These are phyloP conservation scores for Yponomeuta plumbellus DNA, from an alignment of 2,888 invertebrate genomes.

Conservation along the genomic window DNA sequence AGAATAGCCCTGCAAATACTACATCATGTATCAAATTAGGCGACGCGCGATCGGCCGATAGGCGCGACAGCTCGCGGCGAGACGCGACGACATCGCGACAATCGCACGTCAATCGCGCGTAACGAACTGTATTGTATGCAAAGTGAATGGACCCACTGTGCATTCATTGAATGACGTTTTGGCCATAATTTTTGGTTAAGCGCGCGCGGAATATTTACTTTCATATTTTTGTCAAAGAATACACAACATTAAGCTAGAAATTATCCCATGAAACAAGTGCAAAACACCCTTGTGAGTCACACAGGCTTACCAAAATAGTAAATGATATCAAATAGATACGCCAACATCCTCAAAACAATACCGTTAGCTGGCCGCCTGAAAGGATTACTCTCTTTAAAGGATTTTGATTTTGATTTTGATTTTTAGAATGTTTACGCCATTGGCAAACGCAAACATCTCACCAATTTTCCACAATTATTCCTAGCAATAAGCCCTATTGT, in stretches of 20 bases:
- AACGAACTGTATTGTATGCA: conserved; percentile 63
- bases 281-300: too few relatives aligned
- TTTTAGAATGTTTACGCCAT: background rate
- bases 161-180: conserved; percentile 15
- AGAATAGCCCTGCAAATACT: conserved; percentile 24
- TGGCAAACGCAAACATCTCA: conserved; percentile 28
- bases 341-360: too few relatives aligned
- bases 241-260: too few relatives aligned
- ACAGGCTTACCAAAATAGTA: too few relatives aligned
- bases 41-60: conserved; percentile 38
- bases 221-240: background rate
- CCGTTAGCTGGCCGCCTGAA: too few relatives aligned
- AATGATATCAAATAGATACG: background rate
- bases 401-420: too few relatives aligned
- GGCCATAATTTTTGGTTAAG: conserved; percentile 3
- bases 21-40: conserved; percentile 45
- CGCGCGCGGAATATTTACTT: background rate
- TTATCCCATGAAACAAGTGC: too few relatives aligned
- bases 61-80: conserved; percentile 26
- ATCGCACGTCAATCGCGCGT: conserved; percentile 42
- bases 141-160: conserved; percentile 28
- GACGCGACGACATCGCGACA: conserved; percentile 31
- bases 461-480: conserved; percentile 63
- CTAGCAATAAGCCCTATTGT: conserved; percentile 68
- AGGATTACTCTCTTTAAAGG: background rate